Base-by-base conservation (phyloP, 2,888 invertebrate genomes). In the Argynnis bischoffii region DNA sequence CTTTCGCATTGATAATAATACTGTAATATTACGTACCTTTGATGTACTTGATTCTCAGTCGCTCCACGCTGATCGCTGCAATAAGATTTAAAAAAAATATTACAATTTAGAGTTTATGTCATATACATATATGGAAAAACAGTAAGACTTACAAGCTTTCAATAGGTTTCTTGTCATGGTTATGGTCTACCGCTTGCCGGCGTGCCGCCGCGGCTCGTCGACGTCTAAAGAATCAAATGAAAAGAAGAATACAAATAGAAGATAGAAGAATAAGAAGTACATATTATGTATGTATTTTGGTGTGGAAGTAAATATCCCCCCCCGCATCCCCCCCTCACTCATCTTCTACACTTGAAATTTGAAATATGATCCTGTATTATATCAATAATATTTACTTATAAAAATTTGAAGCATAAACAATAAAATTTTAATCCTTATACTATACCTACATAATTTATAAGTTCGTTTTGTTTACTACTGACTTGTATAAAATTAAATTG, bases 131-230 rank as follows among this genome's bases (percentile, higher is more conserved):
- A 6, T 51, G 16, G 16, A 31, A 31, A 6, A 35, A 55, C 6
- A 26, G 8, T 35, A 35, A 47, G 8, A 59, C 47, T 59, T 13
- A 59, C 59, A 48, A 26, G 26, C 6, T 59, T 26, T 59, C 59
- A 6, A 16, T 3, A 1, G 26, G 15, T 21, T 59, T 59, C 2
- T 46, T 26, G 5, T 48, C 48, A 13, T 59, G 1, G 5, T 47
- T 8, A n/a, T 21, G 15, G 6, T 11, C 11, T 2, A 41, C 11
- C 11, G 35, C 35, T n/a, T 15, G 8, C 26, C 21, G 4, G 59
- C 59, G 59, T 59, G 59, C n/a, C 59, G 59, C 6, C 47, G 59
- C 26, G 59, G 59, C 59, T 47, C 59, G 59, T 13, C 59, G 59
- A 21, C 26, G 21, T 11, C 59, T 59, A 8, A 11, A 0, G 21